These are phyloP conservation scores for Notodonta ziczac DNA, from an alignment of 2,888 invertebrate species.

Conservation along the genomic window DNA sequence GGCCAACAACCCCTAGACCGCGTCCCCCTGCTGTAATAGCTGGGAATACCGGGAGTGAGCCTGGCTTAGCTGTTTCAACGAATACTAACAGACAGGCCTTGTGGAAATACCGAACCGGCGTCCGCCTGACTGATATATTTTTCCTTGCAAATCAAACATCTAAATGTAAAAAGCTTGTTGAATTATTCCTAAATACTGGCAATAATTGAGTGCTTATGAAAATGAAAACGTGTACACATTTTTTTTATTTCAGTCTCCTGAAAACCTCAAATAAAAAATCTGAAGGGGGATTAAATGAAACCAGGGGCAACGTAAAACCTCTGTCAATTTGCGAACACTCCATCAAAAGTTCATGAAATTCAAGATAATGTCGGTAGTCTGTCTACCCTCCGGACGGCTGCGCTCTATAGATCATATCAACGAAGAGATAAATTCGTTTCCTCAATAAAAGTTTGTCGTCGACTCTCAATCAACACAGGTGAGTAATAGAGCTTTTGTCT, in stretches of 20 bases:
- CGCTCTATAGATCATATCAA: constrained; percentile 63
- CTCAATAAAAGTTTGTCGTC: constrained; percentile 55
- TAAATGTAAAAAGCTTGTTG: too few relatives aligned
- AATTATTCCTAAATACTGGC: too few relatives aligned
- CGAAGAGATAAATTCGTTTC: constrained; percentile 64
- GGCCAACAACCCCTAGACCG: constrained; percentile 77
- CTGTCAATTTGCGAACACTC: constrained; percentile 47
- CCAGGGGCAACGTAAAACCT: constrained; percentile 20
- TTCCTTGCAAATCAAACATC: not conserved
- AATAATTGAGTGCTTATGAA: not conserved
- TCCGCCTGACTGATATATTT: constrained; percentile 4
- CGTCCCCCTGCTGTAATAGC: constrained; percentile 75
- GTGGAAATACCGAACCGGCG: constrained; percentile 74
- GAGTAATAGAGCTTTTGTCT: constrained; percentile 24
- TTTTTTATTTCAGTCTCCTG: not conserved
- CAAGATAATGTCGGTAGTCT: constrained; percentile 33
- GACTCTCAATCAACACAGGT: constrained; percentile 37
- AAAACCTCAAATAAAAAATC: not conserved
- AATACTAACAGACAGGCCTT: constrained; percentile 38
- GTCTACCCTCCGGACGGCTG: constrained; percentile 47
- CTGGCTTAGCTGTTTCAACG: constrained; percentile 54
- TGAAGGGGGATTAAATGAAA: not conserved
- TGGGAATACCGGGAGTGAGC: constrained; percentile 78
- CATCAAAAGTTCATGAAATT: constrained; percentile 54
- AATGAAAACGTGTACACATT: not conserved